phyloP scores from a whole-genome alignment of 2,113 vertebrate genomes.

The Probosciger aterrimus region DNA sequence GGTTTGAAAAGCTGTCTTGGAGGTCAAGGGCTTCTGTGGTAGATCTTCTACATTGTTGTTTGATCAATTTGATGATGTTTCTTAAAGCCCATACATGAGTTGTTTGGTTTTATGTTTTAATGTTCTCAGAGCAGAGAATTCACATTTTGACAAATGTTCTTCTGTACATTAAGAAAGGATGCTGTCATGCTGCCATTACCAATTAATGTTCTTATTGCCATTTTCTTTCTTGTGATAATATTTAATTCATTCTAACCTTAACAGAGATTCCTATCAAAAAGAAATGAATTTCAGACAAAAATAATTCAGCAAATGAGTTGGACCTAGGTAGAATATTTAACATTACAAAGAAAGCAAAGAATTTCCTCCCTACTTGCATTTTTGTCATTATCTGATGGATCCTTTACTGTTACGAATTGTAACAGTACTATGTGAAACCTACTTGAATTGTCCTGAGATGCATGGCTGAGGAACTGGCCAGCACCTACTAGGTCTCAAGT shows the following conservation, averaged over 20 bases:
- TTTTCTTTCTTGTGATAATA: conserved; percentile 19
- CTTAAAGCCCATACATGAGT: neutral
- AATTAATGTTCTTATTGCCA: neutral
- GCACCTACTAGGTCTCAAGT: neutral
- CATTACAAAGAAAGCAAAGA: neutral
- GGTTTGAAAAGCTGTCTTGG: conserved; percentile 20
- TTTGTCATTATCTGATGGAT: neutral
- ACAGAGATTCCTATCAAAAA: neutral
- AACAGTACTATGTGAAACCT: neutral
- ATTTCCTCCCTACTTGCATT: neutral
- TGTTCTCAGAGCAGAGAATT: neutral
- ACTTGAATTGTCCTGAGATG: neutral
- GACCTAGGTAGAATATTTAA: neutral
- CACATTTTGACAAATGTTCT: neutral
- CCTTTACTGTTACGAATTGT: neutral
- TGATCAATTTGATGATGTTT: conserved; percentile 1
- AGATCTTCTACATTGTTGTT: conserved; percentile 1
- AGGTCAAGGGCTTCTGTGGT: conserved; percentile 11
- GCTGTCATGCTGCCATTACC: neutral
- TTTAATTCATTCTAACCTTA: conserved; percentile 40
- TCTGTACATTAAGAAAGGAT: neutral
- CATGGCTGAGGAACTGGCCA: neutral
- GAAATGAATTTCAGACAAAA: neutral
- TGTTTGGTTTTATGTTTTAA: neutral
- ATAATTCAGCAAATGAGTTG: neutral